Base-by-base conservation (phyloP, 1,140 invertebrate species). In the Alviniconcha marisindica region DNA sequence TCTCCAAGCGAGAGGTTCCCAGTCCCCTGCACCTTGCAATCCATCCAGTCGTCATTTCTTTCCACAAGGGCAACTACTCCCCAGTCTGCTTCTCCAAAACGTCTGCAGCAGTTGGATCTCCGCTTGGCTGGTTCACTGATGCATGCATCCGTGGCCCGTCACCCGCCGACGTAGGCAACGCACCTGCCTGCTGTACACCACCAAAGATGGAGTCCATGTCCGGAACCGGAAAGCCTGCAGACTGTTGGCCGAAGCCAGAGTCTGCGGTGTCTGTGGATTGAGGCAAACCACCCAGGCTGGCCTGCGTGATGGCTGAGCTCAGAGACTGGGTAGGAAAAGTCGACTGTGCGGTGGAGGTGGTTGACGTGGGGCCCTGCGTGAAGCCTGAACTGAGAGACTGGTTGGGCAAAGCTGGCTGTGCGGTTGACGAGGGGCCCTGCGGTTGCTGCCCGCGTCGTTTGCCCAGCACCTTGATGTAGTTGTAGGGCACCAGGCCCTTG, bases 401-500 rank as follows among this genome's bases (percentile, higher is more conserved):
- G n/a, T 7, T 77, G 76, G 63, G n/a, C n/a, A 36, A 31, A 21
- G 66, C 42, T n/a, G 42, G 33, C 54, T 36, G 56, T 78, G 38
- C 7, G 79, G 44, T 18, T 44, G 28, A 12, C n/a, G n/a, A n/a
- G n/a, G 74, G 0, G 40, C 44, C 28, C 38, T 12, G 1, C n/a
- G 66, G 33, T 78, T 81, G 90, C 24, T 79, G 87, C 28, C 91
- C 91, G 73, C 86, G 83, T 74, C 87, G 85, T 83, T 92, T 92
- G 5, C 92, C 92, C 2, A 92, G 83, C 24, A 94, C 83, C 90
- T 95, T 95, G 0, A 97, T 94, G 92, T 98, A 97, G 91, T 96
- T 97, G 0, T 95, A 95, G 3, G 97, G 97, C 71, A 98, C 94
- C 0, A 97, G 92, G 3, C 97, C 97, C 44, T 93, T 95, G 81